Evolutionary conservation across 2,113 vertebrate species (phyloP).

Genomic region (Gymnobelideus leadbeateri): DNA sequence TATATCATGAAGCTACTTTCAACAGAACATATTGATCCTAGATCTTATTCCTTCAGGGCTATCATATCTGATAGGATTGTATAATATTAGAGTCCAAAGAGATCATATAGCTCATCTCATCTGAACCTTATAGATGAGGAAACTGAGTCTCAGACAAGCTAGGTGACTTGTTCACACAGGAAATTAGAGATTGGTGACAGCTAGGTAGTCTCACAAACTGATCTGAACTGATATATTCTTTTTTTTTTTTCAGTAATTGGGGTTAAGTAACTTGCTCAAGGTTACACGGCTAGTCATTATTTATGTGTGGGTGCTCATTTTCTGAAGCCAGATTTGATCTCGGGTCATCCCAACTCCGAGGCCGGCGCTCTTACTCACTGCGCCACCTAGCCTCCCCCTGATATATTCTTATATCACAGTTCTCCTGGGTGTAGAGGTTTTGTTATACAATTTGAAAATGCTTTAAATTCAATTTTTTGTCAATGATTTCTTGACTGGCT

Average conservation of each 20-base stretch:
- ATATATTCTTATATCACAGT: slow-evolving; percentile 30
- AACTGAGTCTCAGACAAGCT: background rate
- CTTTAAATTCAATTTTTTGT: slow-evolving; percentile 31
- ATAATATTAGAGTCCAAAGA: background rate
- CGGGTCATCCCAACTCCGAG: too few species aligned
- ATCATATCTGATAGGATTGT: background rate
- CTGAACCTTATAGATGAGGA: background rate
- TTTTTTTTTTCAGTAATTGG: too few species aligned
- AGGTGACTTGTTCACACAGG: background rate
- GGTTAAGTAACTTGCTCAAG: too few species aligned
- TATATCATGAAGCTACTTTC: background rate
- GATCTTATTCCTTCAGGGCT: background rate
- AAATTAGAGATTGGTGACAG: background rate
- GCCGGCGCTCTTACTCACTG: too few species aligned
- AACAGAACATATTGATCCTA: background rate
- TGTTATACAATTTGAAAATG: slow-evolving; percentile 27
- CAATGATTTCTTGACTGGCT: slow-evolving; percentile 6
- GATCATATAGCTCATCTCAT: background rate
- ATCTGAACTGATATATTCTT: slow-evolving; percentile 13
- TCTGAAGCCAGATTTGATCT: too few species aligned
- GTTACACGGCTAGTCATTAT: too few species aligned
- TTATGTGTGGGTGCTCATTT: too few species aligned
- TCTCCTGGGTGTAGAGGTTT: slow-evolving; percentile 41
- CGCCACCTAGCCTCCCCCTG: too few species aligned
- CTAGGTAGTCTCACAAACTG: background rate